These are phyloP conservation scores for Baronia brevicornis DNA, from an alignment of 2,888 invertebrate species.

Conservation along the genomic window DNA sequence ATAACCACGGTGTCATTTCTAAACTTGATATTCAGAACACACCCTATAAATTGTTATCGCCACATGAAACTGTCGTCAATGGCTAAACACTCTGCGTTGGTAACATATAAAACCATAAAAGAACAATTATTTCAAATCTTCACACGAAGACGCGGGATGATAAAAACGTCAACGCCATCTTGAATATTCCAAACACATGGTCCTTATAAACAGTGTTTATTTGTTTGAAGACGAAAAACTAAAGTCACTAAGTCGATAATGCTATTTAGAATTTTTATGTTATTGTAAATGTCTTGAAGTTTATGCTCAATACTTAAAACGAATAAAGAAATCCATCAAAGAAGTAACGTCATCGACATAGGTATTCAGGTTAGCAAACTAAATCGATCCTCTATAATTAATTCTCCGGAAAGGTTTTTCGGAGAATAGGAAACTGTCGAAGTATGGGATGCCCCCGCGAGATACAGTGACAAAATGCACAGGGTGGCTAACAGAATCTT, in stretches of 20 bases:
- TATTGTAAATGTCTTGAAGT: too few species aligned
- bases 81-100: constrained; percentile 64
- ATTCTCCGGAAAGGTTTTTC: too few species aligned
- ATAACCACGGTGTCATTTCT: constrained; percentile 1
- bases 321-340: too few species aligned
- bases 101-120: constrained; percentile 54
- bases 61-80: constrained; percentile 55
- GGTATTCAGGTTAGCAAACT: too few species aligned
- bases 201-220: constrained; percentile 23
- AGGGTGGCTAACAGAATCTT: too few species aligned
- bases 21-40: constrained; percentile 21
- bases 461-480: too few species aligned
- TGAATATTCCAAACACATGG: constrained; percentile 54
- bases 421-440: too few species aligned
- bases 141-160: constrained; percentile 46
- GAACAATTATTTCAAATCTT: constrained; percentile 60
- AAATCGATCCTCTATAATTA: too few species aligned
- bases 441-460: too few species aligned
- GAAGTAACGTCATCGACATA: too few species aligned
- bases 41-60: constrained; percentile 34
- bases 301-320: too few species aligned
- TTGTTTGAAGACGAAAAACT: constrained; percentile 31
- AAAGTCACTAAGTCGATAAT: neutral
- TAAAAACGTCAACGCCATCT: constrained; percentile 59
- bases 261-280: too few species aligned